Evolutionary conservation across 2,113 vertebrate species (phyloP), one percentile per base, ranked within the genome.

Genomic region (Chloropsis hardwickii): DNA sequence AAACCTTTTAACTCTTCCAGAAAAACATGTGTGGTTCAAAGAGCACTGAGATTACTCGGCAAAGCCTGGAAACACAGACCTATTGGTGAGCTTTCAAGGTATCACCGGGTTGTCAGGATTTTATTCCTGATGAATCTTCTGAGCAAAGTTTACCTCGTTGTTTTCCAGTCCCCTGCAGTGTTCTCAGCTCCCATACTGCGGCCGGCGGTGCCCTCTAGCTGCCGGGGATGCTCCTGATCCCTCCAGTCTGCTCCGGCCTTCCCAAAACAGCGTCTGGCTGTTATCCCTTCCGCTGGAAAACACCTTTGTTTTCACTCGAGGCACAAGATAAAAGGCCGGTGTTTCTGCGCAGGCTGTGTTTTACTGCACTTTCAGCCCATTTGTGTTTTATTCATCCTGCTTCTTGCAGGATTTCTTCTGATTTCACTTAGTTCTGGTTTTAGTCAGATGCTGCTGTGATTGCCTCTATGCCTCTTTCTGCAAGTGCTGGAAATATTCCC

Each of bases 181-280:
- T 6, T 72, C 84, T 45, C 78, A 35, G 69, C 45, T 67, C 53
- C 53, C 39, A 83, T 95, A 20, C 60, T 4, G 16, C 48, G 89
- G 95, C 74, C 44, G 0, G 88, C 61, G 48, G 53, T 96, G 97
- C 97, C 97, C 96, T 81, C 97, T 98, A 97, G 97, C 97, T 94
- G 96, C 74, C 9, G 1, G 31, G 22, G 42, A 87, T 70, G 50
- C 73, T 76, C n/a, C n/a, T 15, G 25, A 31, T n/a, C 39, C 45
- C 10, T 0, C 33, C 53, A 57, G 37, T 11, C 72, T 60, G 44
- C 62, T 13, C 10, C 8, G 24, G 4, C 42, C 53, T 57, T 69
- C 53, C 53, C 7, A 3, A 82, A 85, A 23, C 22, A 31, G 12
- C 16, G 9, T n/a, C 33, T 54, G 29, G 21, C 29, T 70, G 31